Percentiles rank a stretch among this genome's conserved stretches.
Conservation (phyloP, 1,140 invertebrate genomes). For the Drosophila busckii region DNA sequence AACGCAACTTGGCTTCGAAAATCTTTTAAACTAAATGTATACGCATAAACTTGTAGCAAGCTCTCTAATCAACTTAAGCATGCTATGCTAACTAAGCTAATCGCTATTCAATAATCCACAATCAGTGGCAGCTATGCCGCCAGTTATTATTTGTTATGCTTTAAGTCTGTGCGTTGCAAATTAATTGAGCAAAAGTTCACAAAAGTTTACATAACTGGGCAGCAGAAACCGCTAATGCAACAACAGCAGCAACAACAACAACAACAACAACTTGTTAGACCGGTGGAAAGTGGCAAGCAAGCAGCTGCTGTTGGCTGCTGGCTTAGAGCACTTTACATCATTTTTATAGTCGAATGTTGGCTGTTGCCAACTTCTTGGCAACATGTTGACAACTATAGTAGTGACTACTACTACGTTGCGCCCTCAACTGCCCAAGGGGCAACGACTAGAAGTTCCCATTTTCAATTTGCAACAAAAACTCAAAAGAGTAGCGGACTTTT, state of each 20-base stretch:
- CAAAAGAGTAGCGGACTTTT: constrained; percentile 12
- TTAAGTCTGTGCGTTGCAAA: constrained; percentile 37
- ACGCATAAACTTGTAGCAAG: too few relatives aligned
- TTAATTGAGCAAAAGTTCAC: constrained; percentile 60
- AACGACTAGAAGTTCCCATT: constrained; percentile 2
- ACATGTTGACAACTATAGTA: constrained; percentile 48
- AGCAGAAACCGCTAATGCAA: constrained; percentile 52
- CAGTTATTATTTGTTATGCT: constrained; percentile 1
- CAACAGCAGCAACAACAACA: constrained; percentile 12
- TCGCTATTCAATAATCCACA: too few relatives aligned
- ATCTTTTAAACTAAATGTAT: too few relatives aligned
- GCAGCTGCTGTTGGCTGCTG: constrained; percentile 5
- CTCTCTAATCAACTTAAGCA: too few relatives aligned
- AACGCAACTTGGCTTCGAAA: too few relatives aligned
- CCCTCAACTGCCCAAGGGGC: constrained; percentile 11
- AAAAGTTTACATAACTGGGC: constrained; percentile 64
- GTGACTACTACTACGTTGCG: not conserved
- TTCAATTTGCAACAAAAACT: constrained; percentile 21
- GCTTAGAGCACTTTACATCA: constrained; percentile 45
- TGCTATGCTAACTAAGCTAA: too few relatives aligned
- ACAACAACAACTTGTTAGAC: constrained; percentile 51
- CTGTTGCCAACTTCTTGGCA: constrained; percentile 32
- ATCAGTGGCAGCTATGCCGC: too few relatives aligned
- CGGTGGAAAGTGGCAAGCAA: constrained; percentile 21
- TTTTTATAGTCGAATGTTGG: constrained; percentile 35